Conservation (phyloP, 2,888 invertebrate species). For the Cheiracanthium punctorium region DNA sequence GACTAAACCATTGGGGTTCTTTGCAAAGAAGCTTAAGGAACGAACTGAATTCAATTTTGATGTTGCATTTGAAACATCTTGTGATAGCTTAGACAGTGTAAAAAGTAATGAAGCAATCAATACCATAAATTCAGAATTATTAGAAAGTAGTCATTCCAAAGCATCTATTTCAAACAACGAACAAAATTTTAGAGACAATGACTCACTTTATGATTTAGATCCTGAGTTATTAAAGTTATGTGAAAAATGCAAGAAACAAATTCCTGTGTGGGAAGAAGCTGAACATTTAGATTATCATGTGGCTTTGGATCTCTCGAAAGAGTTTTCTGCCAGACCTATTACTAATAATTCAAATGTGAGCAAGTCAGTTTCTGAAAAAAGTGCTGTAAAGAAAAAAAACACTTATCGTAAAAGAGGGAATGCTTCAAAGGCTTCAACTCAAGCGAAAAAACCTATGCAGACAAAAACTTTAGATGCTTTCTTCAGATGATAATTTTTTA, state of each 20-base stretch:
- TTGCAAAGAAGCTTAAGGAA: conserved; percentile 62
- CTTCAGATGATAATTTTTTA: conserved; percentile 23
- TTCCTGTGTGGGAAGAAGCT: conserved; percentile 81
- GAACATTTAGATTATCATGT: conserved; percentile 91
- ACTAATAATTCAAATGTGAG: background rate
- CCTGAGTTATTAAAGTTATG: conserved; percentile 77
- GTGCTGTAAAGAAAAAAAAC: background rate
- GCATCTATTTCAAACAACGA: background rate
- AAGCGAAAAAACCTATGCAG: conserved; percentile 25
- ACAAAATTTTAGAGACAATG: background rate
- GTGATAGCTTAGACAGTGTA: background rate
- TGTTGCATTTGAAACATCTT: background rate
- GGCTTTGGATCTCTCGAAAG: conserved; percentile 85
- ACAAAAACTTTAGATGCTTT: conserved; percentile 58
- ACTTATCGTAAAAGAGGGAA: conserved; percentile 34
- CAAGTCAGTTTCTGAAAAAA: background rate
- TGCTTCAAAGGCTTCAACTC: conserved; percentile 10
- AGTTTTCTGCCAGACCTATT: conserved; percentile 73
- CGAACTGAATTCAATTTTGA: background rate
- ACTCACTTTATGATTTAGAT: conserved; percentile 21
- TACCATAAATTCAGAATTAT: background rate
- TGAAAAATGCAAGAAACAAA: conserved; percentile 82
- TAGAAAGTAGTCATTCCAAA: background rate
- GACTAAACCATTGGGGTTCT: conserved; percentile 40
- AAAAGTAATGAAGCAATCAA: background rate